These are phyloP conservation scores for Callionymus lyra DNA, from an alignment of 2,113 vertebrate genomes.

Conservation along the genomic window DNA sequence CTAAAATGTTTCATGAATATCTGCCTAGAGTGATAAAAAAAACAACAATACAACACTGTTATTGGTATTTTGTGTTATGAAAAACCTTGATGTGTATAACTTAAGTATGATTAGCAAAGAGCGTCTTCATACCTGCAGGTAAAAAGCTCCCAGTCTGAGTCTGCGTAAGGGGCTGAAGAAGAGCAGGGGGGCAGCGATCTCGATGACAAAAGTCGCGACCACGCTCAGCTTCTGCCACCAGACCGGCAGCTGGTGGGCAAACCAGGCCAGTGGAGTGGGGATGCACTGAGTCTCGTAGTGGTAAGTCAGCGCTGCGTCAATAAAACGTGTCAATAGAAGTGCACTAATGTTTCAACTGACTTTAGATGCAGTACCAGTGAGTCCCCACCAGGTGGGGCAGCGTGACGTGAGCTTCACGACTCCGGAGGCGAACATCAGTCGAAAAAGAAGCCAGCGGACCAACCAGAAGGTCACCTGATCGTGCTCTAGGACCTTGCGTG, in stretches of 20 bases:
- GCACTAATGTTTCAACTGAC: not conserved
- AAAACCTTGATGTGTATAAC: too few relatives aligned
- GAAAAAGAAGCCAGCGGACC: conserved; percentile 86
- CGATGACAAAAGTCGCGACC: conserved; percentile 75
- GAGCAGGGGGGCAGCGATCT: conserved; percentile 72
- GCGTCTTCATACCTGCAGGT: conserved; percentile 74
- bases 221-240: conserved; percentile 88
- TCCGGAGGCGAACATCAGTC: conserved; percentile 90
- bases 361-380: conserved; percentile 69
- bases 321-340: not conserved
- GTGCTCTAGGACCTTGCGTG: conserved; percentile 45
- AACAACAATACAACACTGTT: too few relatives aligned
- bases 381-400: conserved; percentile 93
- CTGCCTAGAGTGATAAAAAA: too few relatives aligned
- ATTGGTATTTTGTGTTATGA: too few relatives aligned
- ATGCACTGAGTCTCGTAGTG: conserved; percentile 95
- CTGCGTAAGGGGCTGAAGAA: conserved; percentile 82
- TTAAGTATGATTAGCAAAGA: too few relatives aligned
- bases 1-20: too few relatives aligned
- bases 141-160: conserved; percentile 78
- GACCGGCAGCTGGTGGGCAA: conserved; percentile 81
- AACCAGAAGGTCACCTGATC: conserved; percentile 81
- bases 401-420: conserved; percentile 90
- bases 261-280: conserved; percentile 80
- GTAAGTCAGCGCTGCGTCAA: conserved; percentile 79